Evolutionary conservation across 2,113 vertebrate genomes (phyloP).

Genomic region (Oxyruncus cristatus): DNA sequence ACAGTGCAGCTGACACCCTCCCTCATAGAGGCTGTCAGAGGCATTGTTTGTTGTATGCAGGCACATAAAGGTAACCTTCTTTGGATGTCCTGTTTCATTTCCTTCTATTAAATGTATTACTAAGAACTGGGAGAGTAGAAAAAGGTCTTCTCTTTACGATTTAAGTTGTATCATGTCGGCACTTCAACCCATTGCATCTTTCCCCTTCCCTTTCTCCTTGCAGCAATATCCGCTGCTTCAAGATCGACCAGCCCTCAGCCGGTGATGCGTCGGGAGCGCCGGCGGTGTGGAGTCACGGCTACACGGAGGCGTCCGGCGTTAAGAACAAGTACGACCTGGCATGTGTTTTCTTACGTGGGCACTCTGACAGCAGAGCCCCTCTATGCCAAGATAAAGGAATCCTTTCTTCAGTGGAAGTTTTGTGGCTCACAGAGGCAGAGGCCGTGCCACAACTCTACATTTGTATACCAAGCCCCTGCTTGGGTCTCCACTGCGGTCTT

Average conservation of each 20-base stretch:
- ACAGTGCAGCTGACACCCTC: background rate
- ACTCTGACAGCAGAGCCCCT: background rate
- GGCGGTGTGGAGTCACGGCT: slow-evolving; percentile 96
- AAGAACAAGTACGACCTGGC: slow-evolving; percentile 90
- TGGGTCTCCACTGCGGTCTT: background rate
- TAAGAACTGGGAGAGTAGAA: background rate
- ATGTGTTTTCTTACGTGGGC: fast-evolving
- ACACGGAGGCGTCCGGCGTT: slow-evolving; percentile 92
- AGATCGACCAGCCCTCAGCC: slow-evolving; percentile 89
- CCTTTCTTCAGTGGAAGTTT: background rate
- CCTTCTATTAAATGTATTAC: background rate
- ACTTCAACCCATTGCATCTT: background rate
- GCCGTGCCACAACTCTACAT: background rate
- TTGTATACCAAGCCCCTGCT: background rate
- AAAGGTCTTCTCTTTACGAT: background rate
- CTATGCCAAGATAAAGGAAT: background rate
- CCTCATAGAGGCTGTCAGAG: background rate
- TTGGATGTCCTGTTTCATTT: fast-evolving
- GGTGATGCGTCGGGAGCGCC: slow-evolving; percentile 88
- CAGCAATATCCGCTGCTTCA: slow-evolving; percentile 98
- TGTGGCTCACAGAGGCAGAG: background rate
- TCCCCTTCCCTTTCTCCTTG: slow-evolving; percentile 5
- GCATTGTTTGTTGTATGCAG: background rate
- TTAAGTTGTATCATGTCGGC: background rate
- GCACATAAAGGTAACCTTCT: background rate